A percentile compares a stretch with the other conserved stretches of the same genome.
Evolutionary conservation across 1,140 invertebrate genomes (phyloP).

Genomic region (Saccostrea glomerata): DNA sequence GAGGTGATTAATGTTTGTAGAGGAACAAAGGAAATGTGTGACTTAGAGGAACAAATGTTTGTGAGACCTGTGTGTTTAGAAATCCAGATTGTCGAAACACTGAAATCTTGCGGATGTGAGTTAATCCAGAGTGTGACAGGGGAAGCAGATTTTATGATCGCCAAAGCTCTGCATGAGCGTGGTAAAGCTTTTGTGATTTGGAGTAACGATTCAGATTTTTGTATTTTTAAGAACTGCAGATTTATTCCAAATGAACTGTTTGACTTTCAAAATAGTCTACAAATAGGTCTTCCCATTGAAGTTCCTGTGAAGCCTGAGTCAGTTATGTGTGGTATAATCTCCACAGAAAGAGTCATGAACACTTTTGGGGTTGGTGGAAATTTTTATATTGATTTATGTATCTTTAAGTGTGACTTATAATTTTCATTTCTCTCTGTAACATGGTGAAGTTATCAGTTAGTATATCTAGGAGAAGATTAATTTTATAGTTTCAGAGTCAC

Average conservation of each 20-base stretch:
- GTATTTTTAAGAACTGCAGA: constrained; percentile 69
- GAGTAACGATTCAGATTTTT: constrained; percentile 77
- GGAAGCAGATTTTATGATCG: constrained; percentile 73
- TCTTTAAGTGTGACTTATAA: not conserved
- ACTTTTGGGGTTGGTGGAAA: constrained; percentile 68
- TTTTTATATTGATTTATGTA: not conserved
- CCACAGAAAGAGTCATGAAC: constrained; percentile 62
- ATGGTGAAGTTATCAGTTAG: not conserved
- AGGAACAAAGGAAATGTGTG: constrained; percentile 55
- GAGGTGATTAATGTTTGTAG: constrained; percentile 67
- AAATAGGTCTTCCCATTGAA: constrained; percentile 60
- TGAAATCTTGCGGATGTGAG: constrained; percentile 70
- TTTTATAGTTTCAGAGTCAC: constrained; percentile 67
- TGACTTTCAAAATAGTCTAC: constrained; percentile 72
- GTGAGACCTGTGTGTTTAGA: constrained; percentile 70
- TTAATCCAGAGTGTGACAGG: constrained; percentile 66
- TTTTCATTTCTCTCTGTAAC: not conserved
- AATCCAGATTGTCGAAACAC: constrained; percentile 65
- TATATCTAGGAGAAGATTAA: constrained; percentile 2
- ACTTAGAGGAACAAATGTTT: constrained; percentile 57
- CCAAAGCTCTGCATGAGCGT: constrained; percentile 66
- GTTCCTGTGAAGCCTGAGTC: constrained; percentile 66
- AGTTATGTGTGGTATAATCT: constrained; percentile 69
- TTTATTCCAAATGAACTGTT: constrained; percentile 72
- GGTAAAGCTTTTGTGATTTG: constrained; percentile 72